Percentiles rank a stretch among this genome's conserved stretches.
Evolutionary conservation across 2,113 vertebrate genomes (phyloP).

Genomic region (Cacatua alba): DNA sequence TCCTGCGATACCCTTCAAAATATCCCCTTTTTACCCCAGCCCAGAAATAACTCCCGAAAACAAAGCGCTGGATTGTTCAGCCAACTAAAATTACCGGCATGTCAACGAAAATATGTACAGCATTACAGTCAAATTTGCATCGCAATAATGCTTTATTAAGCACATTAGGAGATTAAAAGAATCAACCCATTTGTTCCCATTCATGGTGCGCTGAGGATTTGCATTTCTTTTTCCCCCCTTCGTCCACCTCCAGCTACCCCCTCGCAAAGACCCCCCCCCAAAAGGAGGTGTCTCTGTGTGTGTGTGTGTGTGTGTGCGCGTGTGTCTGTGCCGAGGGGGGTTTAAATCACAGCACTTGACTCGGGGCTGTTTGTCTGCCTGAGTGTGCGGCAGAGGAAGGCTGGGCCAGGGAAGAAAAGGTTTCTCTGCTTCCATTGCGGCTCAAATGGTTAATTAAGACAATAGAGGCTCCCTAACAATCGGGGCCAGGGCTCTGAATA

Average conservation of each 20-base stretch:
- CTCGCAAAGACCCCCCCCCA: not conserved
- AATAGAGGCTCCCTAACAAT: slow-evolving; percentile 68
- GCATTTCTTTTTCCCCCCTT: slow-evolving; percentile 2
- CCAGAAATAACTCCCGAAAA: slow-evolving; percentile 7
- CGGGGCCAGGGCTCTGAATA: slow-evolving; percentile 54
- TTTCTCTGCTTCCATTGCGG: slow-evolving; percentile 55
- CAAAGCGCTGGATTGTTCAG: not conserved
- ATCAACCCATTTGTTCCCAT: slow-evolving; percentile 45
- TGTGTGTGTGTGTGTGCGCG: not conserved
- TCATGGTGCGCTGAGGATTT: slow-evolving; percentile 5
- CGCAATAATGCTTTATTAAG: slow-evolving; percentile 63
- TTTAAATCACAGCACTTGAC: slow-evolving; percentile 66
- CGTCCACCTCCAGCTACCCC: not conserved
- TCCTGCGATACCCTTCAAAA: not conserved
- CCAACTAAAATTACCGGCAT: slow-evolving; percentile 35
- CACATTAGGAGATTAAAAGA: slow-evolving; percentile 60
- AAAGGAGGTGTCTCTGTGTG: not conserved
- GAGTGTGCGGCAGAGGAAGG: slow-evolving; percentile 24
- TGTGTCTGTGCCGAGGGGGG: not conserved
- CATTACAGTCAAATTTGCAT: slow-evolving; percentile 67
- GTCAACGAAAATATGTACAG: slow-evolving; percentile 28
- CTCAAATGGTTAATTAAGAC: slow-evolving; percentile 76
- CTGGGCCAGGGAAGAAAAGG: slow-evolving; percentile 64
- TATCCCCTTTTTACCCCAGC: not conserved
- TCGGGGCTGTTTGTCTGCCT: slow-evolving; percentile 51